A percentile compares a stretch with the other conserved stretches of the same genome.
Evolutionary conservation across 1,140 invertebrate genomes (phyloP).

Genomic region (Zaprionus ornatus): DNA sequence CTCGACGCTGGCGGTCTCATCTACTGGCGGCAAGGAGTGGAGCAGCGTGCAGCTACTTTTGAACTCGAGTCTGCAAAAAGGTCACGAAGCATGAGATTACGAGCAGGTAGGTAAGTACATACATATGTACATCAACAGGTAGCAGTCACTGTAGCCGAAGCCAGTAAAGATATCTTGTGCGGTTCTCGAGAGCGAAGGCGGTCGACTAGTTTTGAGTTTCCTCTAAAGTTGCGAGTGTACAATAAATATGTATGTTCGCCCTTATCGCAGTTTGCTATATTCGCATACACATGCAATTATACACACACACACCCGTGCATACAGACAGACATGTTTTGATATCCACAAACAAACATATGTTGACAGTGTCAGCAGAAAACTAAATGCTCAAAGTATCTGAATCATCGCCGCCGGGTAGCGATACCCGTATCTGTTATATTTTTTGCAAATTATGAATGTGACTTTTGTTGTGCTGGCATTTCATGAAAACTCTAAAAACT

Average conservation of each 20-base stretch:
- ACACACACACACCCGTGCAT: background rate
- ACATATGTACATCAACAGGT: slow-evolving; percentile 64
- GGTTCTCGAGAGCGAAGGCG: slow-evolving; percentile 19
- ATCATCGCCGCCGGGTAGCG: slow-evolving; percentile 10
- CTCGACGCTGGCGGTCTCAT: slow-evolving; percentile 61
- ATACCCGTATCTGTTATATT: background rate
- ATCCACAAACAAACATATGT: slow-evolving; percentile 37
- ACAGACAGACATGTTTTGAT: slow-evolving; percentile 8
- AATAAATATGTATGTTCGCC: slow-evolving; percentile 12
- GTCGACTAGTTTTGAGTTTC: slow-evolving; percentile 15
- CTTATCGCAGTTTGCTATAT: slow-evolving; percentile 39
- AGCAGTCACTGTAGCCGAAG: slow-evolving; percentile 31
- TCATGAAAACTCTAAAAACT: slow-evolving; percentile 20
- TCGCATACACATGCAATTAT: slow-evolving; percentile 28
- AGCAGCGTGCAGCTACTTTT: slow-evolving; percentile 26
- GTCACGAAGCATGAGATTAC: background rate
- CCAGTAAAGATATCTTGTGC: slow-evolving; percentile 3
- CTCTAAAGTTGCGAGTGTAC: slow-evolving; percentile 21
- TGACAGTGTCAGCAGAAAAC: slow-evolving; percentile 18
- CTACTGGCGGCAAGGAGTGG: slow-evolving; percentile 38
- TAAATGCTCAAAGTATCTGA: slow-evolving; percentile 26
- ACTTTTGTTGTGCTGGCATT: slow-evolving; percentile 42
- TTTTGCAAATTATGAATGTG: slow-evolving; percentile 2
- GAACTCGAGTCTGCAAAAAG: background rate
- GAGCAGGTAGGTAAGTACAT: background rate